Evolutionary conservation across 2,797 vertebrate species (phyloP).

Genomic region (Otolemur crassicaudatus): DNA sequence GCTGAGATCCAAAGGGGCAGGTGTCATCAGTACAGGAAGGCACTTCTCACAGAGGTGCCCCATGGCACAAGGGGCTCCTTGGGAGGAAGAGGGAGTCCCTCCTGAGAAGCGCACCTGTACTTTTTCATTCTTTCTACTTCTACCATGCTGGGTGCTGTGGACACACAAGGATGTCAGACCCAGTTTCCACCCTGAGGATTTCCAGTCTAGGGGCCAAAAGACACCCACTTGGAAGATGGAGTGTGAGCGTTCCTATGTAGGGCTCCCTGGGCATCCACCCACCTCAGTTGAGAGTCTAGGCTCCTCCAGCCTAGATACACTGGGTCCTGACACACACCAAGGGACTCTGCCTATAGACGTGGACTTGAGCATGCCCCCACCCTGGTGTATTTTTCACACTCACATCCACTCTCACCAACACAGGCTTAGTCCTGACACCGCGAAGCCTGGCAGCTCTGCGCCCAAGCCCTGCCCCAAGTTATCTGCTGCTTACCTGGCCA

Average conservation of each 20-base stretch:
- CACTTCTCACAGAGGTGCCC: neutral
- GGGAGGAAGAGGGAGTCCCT: neutral
- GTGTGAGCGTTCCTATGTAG: neutral
- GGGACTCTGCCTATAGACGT: neutral
- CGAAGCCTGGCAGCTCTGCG: too few relatives aligned
- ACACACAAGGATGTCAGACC: neutral
- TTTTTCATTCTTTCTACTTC: neutral
- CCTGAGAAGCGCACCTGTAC: neutral
- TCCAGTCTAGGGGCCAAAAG: neutral
- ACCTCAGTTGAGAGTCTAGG: neutral
- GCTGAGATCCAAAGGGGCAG: neutral
- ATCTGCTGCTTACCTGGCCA: conserved; percentile 71
- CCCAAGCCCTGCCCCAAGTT: neutral
- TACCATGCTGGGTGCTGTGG: neutral
- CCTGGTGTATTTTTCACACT: neutral
- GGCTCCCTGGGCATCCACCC: neutral
- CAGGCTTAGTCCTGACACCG: neutral
- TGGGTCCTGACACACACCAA: neutral
- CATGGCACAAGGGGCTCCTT: neutral
- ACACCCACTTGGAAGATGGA: neutral
- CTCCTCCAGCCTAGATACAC: neutral
- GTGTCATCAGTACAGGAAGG: neutral
- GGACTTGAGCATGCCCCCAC: neutral
- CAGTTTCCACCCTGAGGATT: neutral
- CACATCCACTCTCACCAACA: neutral